Conservation (phyloP, 2,113 vertebrate species). For the rat (Rattus norvegicus) region DNA sequence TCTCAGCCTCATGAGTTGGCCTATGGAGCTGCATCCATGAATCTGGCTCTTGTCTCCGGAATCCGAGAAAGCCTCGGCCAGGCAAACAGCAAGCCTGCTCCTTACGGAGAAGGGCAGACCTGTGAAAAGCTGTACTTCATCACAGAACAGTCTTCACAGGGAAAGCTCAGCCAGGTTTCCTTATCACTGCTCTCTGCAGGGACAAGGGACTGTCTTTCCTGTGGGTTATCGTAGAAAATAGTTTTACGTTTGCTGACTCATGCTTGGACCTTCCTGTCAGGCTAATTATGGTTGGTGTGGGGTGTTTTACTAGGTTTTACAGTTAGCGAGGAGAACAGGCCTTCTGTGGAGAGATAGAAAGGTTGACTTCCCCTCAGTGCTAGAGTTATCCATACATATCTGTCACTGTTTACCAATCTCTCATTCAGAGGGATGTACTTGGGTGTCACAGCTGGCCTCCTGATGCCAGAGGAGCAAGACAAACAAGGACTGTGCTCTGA, state of each 20-base stretch:
- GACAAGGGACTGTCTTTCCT: conserved; percentile 41
- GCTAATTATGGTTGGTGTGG: conserved; percentile 49
- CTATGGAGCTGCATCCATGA: background rate
- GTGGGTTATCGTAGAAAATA: conserved; percentile 60
- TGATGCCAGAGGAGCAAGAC: background rate
- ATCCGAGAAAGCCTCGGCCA: background rate
- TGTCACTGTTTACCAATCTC: background rate
- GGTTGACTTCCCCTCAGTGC: background rate
- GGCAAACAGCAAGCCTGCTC: conserved; percentile 72
- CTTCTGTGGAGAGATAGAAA: conserved; percentile 12
- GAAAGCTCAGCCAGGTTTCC: conserved; percentile 69
- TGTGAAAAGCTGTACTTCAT: conserved; percentile 64
- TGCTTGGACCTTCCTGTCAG: conserved; percentile 46
- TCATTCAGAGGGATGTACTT: conserved; percentile 21
- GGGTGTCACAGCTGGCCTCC: background rate
- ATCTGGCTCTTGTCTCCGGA: conserved; percentile 67
- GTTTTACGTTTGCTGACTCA: conserved; percentile 55
- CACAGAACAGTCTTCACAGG: conserved; percentile 67
- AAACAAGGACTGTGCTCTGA: background rate
- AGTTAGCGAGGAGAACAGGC: conserved; percentile 13
- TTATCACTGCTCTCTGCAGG: conserved; percentile 37
- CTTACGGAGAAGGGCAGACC: conserved; percentile 59
- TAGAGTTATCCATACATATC: background rate
- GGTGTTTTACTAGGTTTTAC: conserved; percentile 47
- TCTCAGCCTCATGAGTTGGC: background rate